A percentile compares a stretch with the other conserved stretches of the same genome.
Conservation (phyloP, 2,888 invertebrate genomes). For the Boloria euphrosyne region DNA sequence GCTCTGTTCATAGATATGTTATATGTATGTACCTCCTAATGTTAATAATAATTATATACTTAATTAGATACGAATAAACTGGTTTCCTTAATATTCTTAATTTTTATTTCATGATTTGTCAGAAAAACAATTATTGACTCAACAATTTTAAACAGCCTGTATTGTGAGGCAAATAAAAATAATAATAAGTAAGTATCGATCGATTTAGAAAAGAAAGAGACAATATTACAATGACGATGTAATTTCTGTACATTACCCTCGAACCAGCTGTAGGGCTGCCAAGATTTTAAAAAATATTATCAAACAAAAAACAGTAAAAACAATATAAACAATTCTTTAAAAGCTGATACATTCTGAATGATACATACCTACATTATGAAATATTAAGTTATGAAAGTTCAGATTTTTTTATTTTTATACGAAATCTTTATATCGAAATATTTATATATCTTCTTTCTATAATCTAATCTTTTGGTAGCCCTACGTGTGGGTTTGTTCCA, state of each 20-base stretch:
- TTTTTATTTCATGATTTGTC: slow-evolving; percentile 41
- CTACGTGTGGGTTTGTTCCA: background rate
- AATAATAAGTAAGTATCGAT: background rate
- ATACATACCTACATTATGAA: no score
- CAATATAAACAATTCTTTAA: no score
- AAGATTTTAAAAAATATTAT: no score
- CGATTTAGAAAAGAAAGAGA: background rate
- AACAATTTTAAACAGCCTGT: no score
- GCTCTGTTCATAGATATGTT: slow-evolving; percentile 60
- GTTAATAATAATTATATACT: slow-evolving; percentile 34
- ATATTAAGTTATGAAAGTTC: no score
- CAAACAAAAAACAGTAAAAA: no score
- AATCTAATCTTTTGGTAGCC: slow-evolving; percentile 8
- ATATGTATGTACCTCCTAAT: slow-evolving; percentile 43
- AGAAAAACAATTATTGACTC: no score
- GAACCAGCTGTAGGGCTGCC: no score
- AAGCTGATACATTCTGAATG: no score
- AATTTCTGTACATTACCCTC: background rate
- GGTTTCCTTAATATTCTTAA: slow-evolving; percentile 16
- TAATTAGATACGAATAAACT: slow-evolving; percentile 24
- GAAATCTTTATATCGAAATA: no score
- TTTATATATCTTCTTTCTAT: no score
- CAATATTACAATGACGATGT: slow-evolving; percentile 1
- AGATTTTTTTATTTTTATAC: background rate
- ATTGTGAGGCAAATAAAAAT: no score